phyloP scores from a whole-genome alignment of 1,140 invertebrate genomes.

The Bombus huntii region DNA sequence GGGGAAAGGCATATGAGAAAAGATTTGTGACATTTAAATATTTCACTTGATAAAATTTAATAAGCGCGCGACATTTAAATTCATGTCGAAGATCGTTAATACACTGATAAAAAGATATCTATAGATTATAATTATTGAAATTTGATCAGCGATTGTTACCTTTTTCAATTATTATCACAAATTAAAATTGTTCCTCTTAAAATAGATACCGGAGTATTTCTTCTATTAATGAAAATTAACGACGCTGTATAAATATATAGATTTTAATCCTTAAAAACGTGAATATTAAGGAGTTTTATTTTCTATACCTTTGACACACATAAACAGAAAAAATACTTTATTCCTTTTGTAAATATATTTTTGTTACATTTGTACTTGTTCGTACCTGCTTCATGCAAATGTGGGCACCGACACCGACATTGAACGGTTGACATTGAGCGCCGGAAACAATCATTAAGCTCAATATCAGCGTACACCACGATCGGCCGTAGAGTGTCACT shows the following conservation, averaged over 20 bases:
- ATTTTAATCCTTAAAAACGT: neutral
- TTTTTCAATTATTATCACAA: too few relatives aligned
- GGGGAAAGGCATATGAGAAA: constrained; percentile 4
- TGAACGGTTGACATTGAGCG: constrained; percentile 64
- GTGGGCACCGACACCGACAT: constrained; percentile 38
- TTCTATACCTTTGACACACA: neutral
- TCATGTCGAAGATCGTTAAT: neutral
- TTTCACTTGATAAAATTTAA: neutral
- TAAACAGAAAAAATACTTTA: neutral
- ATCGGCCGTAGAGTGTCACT: constrained; percentile 42
- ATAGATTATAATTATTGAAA: neutral
- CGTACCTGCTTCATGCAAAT: constrained; percentile 22
- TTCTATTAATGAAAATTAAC: neutral
- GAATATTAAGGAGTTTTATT: neutral
- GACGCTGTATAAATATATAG: neutral
- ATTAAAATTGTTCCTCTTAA: too few relatives aligned
- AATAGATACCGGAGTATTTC: neutral
- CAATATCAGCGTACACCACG: constrained; percentile 36
- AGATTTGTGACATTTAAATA: constrained; percentile 1
- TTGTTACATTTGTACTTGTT: neutral
- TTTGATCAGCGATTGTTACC: too few relatives aligned
- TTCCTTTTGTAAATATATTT: neutral
- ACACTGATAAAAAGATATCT: neutral
- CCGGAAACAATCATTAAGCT: constrained; percentile 58
- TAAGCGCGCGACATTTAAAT: neutral